Percentiles rank a stretch among this genome's conserved stretches.
Conservation (phyloP, 1,140 invertebrate genomes). For the Tetranychus cinnabarinus region DNA sequence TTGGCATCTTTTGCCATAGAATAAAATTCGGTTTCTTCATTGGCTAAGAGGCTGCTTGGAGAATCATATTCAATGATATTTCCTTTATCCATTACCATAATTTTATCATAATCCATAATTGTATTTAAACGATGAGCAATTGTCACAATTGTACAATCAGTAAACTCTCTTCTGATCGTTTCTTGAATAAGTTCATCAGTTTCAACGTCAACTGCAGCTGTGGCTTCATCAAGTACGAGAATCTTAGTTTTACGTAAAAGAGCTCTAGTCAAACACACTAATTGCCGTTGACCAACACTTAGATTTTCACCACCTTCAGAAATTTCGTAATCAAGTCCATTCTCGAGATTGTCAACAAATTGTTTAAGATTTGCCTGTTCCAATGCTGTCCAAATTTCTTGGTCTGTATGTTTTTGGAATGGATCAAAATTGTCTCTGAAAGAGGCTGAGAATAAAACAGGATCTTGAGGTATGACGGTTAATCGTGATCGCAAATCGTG, state of each 20-base stretch:
- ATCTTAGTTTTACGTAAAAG: too few relatives aligned
- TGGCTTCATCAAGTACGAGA: too few relatives aligned
- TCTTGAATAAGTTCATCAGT: slow-evolving; percentile 12
- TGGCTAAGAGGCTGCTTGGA: not conserved
- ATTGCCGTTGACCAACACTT: too few relatives aligned
- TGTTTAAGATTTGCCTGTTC: slow-evolving; percentile 11
- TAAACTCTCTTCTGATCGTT: slow-evolving; percentile 24
- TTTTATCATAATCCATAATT: not conserved
- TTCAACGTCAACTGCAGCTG: not conserved
- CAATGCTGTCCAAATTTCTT: slow-evolving; percentile 18
- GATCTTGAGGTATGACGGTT: slow-evolving; percentile 26
- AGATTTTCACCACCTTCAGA: slow-evolving; percentile 14
- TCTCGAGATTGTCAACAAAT: slow-evolving; percentile 4
- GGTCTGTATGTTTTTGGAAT: slow-evolving; percentile 17
- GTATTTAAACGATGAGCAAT: too few relatives aligned
- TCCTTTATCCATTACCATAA: slow-evolving; percentile 2
- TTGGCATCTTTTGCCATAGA: not conserved
- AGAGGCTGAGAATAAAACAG: slow-evolving; percentile 43
- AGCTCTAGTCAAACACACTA: too few relatives aligned
- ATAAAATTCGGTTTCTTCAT: not conserved
- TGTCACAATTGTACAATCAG: slow-evolving; percentile 36
- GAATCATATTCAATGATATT: not conserved
- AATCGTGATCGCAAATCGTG: slow-evolving; percentile 51
- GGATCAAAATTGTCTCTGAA: slow-evolving; percentile 33
- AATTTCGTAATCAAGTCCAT: slow-evolving; percentile 9